phyloP scores from a whole-genome alignment of 1,140 invertebrate species.

The Zaprionus tsacasi region DNA sequence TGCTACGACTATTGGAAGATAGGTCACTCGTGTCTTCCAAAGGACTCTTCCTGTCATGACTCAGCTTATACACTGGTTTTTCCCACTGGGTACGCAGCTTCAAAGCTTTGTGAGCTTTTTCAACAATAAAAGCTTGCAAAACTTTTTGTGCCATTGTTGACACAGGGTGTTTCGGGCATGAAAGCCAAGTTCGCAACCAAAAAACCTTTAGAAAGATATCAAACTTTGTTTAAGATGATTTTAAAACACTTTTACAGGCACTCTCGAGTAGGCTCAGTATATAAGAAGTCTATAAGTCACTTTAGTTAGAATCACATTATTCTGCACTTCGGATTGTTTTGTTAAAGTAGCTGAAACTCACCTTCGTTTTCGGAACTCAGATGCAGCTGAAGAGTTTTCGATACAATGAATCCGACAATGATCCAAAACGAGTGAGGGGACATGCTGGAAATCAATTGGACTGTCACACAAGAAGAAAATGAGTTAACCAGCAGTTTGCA shows the following conservation, averaged over 20 bases:
- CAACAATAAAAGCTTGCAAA: not conserved
- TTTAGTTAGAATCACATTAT: not conserved
- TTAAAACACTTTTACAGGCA: not conserved
- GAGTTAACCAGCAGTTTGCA: conserved; percentile 4
- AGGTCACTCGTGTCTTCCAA: no score
- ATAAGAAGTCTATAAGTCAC: not conserved
- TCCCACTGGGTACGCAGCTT: not conserved
- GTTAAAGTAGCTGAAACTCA: conserved; percentile 4
- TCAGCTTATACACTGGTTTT: not conserved
- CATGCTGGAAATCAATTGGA: conserved; percentile 27
- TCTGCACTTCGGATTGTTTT: not conserved
- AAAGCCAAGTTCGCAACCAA: conserved; percentile 11
- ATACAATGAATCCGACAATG: not conserved
- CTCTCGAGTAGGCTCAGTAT: not conserved
- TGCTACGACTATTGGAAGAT: no score
- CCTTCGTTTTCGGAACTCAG: conserved; percentile 38
- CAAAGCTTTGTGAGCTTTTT: not conserved
- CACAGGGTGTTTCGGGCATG: conserved; percentile 14
- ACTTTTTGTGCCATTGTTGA: not conserved
- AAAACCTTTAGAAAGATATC: not conserved
- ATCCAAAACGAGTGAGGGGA: conserved; percentile 10
- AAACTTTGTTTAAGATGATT: not conserved
- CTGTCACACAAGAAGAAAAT: not conserved
- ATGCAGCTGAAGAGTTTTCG: not conserved
- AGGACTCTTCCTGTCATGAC: no score